A percentile compares a stretch with the other conserved stretches of the same genome.
These are phyloP conservation scores for Cosmia trapezina DNA, from an alignment of 2,888 invertebrate species.

Conservation along the genomic window DNA sequence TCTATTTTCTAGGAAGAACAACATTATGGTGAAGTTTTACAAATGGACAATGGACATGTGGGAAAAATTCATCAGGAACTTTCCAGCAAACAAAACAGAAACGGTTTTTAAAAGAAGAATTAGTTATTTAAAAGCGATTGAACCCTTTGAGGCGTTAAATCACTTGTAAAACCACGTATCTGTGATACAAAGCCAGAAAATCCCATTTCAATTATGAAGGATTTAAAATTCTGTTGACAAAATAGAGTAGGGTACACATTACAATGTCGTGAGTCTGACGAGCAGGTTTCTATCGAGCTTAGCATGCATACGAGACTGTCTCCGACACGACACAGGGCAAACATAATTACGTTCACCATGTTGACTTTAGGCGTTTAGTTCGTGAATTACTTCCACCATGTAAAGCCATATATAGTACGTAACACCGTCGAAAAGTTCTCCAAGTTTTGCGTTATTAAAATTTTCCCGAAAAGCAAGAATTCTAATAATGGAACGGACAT, in stretches of 20 bases:
- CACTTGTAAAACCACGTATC: slow-evolving; percentile 4
- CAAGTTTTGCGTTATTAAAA: slow-evolving; percentile 32
- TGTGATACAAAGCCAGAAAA: slow-evolving; percentile 32
- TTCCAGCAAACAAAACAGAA: not conserved
- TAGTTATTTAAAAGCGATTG: not conserved
- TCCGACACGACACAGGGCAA: slow-evolving; percentile 68
- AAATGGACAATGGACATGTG: not conserved
- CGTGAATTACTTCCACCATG: slow-evolving; percentile 68
- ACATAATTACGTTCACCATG: slow-evolving; percentile 75
- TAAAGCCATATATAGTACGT: slow-evolving; percentile 3
- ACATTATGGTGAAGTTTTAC: not conserved
- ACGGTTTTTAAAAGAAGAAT: not conserved
- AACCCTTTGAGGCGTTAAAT: not conserved
- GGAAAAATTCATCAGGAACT: not conserved
- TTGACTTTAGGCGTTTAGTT: slow-evolving; percentile 70
- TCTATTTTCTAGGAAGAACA: slow-evolving; percentile 13
- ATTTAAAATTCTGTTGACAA: slow-evolving; percentile 54
- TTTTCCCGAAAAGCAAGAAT: slow-evolving; percentile 25
- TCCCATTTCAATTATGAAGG: slow-evolving; percentile 49
- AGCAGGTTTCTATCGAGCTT: slow-evolving; percentile 54
- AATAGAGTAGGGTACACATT: slow-evolving; percentile 42
- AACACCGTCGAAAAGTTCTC: slow-evolving; percentile 7
- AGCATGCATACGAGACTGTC: slow-evolving; percentile 68
- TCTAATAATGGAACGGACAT: slow-evolving; percentile 26
- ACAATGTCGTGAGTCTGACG: slow-evolving; percentile 37